Conservation (phyloP, 2,797 vertebrate genomes). For the Xyrichtys novacula region DNA sequence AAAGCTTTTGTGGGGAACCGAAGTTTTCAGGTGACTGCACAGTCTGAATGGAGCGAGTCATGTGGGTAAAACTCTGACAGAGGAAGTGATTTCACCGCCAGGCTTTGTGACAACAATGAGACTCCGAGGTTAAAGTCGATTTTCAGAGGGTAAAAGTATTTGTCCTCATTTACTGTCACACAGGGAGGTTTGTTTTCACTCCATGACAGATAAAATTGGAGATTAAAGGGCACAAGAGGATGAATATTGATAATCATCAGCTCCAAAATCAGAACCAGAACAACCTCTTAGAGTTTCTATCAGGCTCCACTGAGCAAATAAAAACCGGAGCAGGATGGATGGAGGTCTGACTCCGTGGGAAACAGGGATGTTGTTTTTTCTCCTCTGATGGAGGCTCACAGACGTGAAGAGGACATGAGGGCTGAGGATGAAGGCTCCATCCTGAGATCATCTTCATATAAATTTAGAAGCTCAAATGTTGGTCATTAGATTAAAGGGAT, state of each 20-base stretch:
- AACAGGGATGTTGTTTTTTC: slow-evolving; percentile 41
- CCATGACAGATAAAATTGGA: background rate
- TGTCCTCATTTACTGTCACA: no score
- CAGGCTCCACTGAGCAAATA: background rate
- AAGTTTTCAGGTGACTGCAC: slow-evolving; percentile 47
- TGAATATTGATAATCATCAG: no score
- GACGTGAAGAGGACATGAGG: slow-evolving; percentile 1
- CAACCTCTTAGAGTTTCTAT: background rate
- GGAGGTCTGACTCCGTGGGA: slow-evolving; percentile 49
- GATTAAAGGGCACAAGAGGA: no score
- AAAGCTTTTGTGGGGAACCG: slow-evolving; percentile 35
- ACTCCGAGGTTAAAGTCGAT: background rate
- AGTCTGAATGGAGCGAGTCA: slow-evolving; percentile 57
- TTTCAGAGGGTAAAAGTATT: no score
- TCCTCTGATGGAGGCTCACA: background rate
- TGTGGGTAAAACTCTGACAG: slow-evolving; percentile 35
- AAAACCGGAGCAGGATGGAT: background rate
- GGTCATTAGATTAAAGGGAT: background rate
- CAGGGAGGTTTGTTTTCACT: background rate
- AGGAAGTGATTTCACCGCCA: slow-evolving; percentile 26
- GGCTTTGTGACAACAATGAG: slow-evolving; percentile 17
- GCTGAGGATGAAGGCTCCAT: slow-evolving; percentile 11
- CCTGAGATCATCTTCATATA: background rate
- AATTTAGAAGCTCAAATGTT: no score
- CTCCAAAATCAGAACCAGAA: background rate